Base-by-base conservation (phyloP, 2,888 invertebrate genomes). In the Agrotis exclamationis region DNA sequence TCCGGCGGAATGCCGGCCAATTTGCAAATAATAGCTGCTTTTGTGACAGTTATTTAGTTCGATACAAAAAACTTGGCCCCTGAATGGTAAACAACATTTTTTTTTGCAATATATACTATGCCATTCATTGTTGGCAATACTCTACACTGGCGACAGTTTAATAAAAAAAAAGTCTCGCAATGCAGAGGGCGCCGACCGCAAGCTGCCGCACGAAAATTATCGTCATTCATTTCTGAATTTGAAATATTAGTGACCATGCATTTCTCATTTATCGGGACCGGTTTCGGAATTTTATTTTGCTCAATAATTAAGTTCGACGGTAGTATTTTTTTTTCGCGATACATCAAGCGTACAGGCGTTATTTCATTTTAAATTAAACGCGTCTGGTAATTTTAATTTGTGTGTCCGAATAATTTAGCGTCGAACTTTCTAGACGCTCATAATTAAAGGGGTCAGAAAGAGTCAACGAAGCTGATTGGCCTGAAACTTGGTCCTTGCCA, bases 341-440 rank as follows among this genome's bases (percentile, higher is more conserved):
- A 50, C 57, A 79, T 75, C 68, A 76, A 60, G 47, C 22, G 20
- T 44, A 63, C 47, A 59, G 44, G 48, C 50, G 57, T 76, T 73
- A 74, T 70, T 75, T 62, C 47, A 53, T 69, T 78, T 73, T 58
- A 73, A 84, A 78, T 82, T 74, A 66, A 67, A 75, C 48, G 53
- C 33, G 54, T 50, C 58, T 74, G 57, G 47, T 71, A 62, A 70
- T 70, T 70, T 62, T 71, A 62, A 70, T 70, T 70, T 62, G 70
- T 60, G 33, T 48, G 69, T 56, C 68, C 59, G 53, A 82, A 79
- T 69, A 74, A 76, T 81, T 82, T 70, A 66, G 80, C 86, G 85
- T 72, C 80, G 89, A 92, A 90, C 88, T 92, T 93, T 94, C 93
- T 89, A 92, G 93, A 88, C 82, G 79, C 84, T 65, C 65, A 79